Conservation (phyloP, 2,113 vertebrate genomes). For the Grammomys surdaster region DNA sequence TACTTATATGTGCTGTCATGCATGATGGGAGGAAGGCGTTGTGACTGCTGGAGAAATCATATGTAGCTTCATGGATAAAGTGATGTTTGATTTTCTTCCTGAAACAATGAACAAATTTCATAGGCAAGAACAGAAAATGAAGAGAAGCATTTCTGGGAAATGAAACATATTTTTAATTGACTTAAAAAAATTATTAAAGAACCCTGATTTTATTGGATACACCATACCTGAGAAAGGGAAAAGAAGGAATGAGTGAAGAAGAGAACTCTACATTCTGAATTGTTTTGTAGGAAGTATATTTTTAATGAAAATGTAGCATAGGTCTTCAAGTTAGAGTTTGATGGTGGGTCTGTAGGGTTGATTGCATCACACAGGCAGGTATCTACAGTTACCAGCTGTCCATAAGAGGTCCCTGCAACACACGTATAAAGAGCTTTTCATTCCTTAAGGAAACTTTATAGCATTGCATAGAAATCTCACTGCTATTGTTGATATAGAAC, state of each 20-base stretch:
- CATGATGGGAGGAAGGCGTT: not conserved
- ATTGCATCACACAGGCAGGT: not conserved
- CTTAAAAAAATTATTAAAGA: not conserved
- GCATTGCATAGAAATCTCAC: slow-evolving; percentile 49
- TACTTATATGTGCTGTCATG: not conserved
- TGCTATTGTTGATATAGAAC: slow-evolving; percentile 60
- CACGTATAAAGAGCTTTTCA: slow-evolving; percentile 10
- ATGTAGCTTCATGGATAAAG: slow-evolving; percentile 28
- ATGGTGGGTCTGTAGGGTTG: not conserved
- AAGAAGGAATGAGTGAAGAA: not conserved
- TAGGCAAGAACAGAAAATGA: not conserved
- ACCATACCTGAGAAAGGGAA: not conserved
- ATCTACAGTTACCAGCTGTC: slow-evolving; percentile 45
- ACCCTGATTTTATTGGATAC: not conserved
- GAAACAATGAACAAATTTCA: slow-evolving; percentile 37
- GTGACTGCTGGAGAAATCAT: not conserved
- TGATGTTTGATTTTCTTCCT: slow-evolving; percentile 25
- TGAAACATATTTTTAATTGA: not conserved
- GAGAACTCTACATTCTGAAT: not conserved
- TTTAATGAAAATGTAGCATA: not conserved
- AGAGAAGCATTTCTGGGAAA: not conserved
- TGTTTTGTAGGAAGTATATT: not conserved
- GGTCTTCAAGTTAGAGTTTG: slow-evolving; percentile 33
- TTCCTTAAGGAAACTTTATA: slow-evolving; percentile 52
- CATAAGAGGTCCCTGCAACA: not conserved